Base-by-base conservation (phyloP, 2,888 invertebrate species). In the Euplagia quadripunctaria region DNA sequence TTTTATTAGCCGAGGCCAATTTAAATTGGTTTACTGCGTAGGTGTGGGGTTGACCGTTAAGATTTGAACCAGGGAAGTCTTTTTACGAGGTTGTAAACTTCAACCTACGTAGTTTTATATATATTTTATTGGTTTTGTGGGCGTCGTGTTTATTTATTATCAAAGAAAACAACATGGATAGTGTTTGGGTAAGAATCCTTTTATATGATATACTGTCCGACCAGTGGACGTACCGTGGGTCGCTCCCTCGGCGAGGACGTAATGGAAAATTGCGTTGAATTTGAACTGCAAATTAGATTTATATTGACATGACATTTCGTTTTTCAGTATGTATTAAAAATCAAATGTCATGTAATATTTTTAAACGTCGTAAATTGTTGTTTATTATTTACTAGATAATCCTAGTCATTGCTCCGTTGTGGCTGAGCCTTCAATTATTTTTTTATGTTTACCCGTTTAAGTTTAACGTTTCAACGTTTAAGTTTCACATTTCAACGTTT, bases 71-170 rank as follows among this genome's bases (percentile, higher is more conserved):
- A 71, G 76, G 77, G 68, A 82, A 76, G 82, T 75, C 67, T 73
- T 75, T 84, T 84, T 82, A 84, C 75, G 82, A 84, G 68, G 82
- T 71, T 76, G 74, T 84, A 83, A 84, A 83, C 75, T 70, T 80
- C 82, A 80, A 68, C 77, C 82, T 79, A 81, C 78, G 81, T 80
- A 72, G 65, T 83, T 83, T 84, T 83, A 83, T 84, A 77, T 83
- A 79, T 81, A 80, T 82, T 84, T 84, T 81, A 84, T 84, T 81
- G 72, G 76, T 76, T 83, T 79, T 76, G 83, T 83, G 81, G 83
- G 83, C 82, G 83, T 79, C 69, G 73, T 82, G 83, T 82, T 82
- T 82, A 81, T 83, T 83, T 82, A 81, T 81, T 82, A 69, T 81
- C 77, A 68, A 77, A 81, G 76, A 82, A 73, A 79, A 76, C 71